Evolutionary conservation across 2,888 invertebrate genomes (phyloP).

Genomic region (Alitta virens): DNA sequence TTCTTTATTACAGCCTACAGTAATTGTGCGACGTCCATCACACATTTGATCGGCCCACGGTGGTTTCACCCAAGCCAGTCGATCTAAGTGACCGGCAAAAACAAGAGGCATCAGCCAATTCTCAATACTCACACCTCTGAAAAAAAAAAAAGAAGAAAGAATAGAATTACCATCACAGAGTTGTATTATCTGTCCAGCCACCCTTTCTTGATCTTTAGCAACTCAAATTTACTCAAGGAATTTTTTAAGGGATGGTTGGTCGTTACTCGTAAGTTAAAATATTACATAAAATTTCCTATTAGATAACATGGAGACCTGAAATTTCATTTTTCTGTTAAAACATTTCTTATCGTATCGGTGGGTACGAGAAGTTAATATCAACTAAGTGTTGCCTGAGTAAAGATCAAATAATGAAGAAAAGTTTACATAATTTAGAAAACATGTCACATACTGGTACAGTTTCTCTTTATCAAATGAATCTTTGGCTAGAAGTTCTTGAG

Average conservation of each 20-base stretch:
- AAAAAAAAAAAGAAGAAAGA: not conserved
- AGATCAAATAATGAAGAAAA: no score
- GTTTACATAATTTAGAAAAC: no score
- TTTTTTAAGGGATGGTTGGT: no score
- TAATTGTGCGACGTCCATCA: slow-evolving; percentile 68
- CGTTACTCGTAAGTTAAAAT: not conserved
- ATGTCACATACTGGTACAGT: slow-evolving; percentile 52
- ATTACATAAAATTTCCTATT: not conserved
- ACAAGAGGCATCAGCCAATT: slow-evolving; percentile 89
- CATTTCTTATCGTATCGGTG: no score
- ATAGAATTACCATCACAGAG: no score
- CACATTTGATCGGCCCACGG: slow-evolving; percentile 83
- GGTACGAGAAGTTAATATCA: no score
- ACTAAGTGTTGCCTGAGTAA: no score
- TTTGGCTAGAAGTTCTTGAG: slow-evolving; percentile 73
- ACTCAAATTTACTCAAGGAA: no score
- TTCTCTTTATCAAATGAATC: slow-evolving; percentile 71
- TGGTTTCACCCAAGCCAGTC: slow-evolving; percentile 83
- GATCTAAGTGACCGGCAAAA: slow-evolving; percentile 79
- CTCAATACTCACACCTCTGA: slow-evolving; percentile 69
- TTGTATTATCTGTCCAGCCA: no score
- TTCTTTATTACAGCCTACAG: slow-evolving; percentile 66
- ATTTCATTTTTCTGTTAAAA: no score
- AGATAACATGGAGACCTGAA: no score
- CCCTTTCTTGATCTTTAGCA: no score